Conservation (phyloP, 1,140 invertebrate species). For the Bathynomus jamesi region DNA sequence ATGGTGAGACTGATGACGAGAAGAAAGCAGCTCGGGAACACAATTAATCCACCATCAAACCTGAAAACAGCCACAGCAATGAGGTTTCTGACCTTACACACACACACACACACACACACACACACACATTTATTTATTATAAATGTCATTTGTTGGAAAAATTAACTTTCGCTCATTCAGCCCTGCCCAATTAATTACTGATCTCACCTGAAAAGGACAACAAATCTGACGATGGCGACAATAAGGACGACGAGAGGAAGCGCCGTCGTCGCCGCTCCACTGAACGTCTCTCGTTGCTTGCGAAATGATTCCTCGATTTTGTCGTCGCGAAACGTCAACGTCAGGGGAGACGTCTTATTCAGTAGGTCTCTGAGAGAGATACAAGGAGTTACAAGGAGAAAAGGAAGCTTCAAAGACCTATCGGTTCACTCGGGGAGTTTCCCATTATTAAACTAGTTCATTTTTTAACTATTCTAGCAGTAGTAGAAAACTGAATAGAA, state of each 20-base stretch:
- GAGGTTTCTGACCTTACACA: no score
- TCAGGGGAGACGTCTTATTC: conserved; percentile 57
- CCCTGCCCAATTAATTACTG: background rate
- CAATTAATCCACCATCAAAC: background rate
- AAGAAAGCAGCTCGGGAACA: background rate
- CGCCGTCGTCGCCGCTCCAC: conserved; percentile 38
- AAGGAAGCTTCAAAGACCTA: no score
- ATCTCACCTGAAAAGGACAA: conserved; percentile 48
- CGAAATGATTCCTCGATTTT: conserved; percentile 58
- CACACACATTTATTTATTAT: background rate
- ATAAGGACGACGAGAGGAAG: conserved; percentile 38
- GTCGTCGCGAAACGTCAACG: conserved; percentile 56
- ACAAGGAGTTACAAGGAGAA: background rate
- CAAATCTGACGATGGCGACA: conserved; percentile 41
- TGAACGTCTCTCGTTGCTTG: conserved; percentile 52
- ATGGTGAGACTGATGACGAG: background rate
- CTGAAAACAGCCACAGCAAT: background rate
- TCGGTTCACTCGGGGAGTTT: no score
- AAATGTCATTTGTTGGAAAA: background rate
- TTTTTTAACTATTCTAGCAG: no score
- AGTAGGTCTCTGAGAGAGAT: conserved; percentile 52
- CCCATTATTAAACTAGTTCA: no score
- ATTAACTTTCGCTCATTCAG: background rate
- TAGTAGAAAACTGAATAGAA: no score
- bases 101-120: background rate